A percentile compares a stretch with the other conserved stretches of the same genome.
These are phyloP conservation scores for Ischnura elegans DNA, from an alignment of 2,888 invertebrate species.

Conservation along the genomic window DNA sequence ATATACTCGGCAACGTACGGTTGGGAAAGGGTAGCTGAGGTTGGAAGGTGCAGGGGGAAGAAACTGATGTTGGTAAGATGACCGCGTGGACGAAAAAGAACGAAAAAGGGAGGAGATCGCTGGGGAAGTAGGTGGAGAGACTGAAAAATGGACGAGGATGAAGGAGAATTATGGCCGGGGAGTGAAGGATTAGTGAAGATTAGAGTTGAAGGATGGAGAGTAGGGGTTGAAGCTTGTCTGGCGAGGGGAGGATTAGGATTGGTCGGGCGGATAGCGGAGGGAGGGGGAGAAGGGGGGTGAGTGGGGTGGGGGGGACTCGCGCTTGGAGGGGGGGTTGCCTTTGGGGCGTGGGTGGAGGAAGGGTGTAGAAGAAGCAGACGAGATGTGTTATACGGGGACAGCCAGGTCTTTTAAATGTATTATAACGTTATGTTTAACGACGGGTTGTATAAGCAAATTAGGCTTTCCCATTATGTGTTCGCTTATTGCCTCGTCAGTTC, in stretches of 20 bases:
- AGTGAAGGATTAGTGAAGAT: conserved; percentile 62
- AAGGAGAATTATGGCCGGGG: conserved; percentile 60
- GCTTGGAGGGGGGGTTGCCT: background rate
- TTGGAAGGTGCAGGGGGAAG: background rate
- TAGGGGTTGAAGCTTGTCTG: conserved; percentile 39
- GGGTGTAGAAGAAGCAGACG: conserved; percentile 58
- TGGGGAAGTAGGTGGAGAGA: background rate
- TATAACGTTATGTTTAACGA: conserved; percentile 24
- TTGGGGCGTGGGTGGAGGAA: background rate
- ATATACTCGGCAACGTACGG: background rate
- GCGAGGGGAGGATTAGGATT: background rate
- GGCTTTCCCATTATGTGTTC: conserved; percentile 43
- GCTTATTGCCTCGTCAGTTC: conserved; percentile 35
- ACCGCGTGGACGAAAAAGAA: background rate
- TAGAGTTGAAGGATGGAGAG: conserved; percentile 57
- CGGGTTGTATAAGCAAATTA: conserved; percentile 51
- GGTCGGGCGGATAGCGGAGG: background rate
- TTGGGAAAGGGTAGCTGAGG: background rate
- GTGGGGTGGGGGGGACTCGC: background rate
- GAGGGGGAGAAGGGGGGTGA: background rate
- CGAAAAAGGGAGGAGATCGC: background rate
- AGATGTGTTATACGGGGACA: conserved; percentile 67
- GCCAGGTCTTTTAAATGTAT: conserved; percentile 68
- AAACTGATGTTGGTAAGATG: conserved; percentile 12
- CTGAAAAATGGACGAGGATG: conserved; percentile 57